These are phyloP conservation scores for Apodemus agrarius DNA, from an alignment of 2,797 vertebrate genomes.

Conservation along the genomic window DNA sequence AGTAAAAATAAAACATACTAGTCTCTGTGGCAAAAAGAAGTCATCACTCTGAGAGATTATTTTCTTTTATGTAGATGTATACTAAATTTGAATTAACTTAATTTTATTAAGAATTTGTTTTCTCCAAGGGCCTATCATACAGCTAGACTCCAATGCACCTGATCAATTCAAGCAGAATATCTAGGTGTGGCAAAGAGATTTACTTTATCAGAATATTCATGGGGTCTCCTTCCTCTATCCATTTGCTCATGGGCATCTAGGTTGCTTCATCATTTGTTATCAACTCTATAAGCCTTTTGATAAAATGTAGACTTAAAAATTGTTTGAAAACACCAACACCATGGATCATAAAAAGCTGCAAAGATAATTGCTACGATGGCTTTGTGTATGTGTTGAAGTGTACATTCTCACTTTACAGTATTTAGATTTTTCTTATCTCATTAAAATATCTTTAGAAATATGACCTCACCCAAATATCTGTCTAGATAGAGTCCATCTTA, in stretches of 20 bases:
- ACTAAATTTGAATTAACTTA: background rate
- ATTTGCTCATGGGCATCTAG: background rate
- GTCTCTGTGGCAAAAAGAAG: background rate
- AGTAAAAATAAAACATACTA: constrained; percentile 24
- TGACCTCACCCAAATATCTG: background rate
- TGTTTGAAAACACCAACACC: constrained; percentile 3
- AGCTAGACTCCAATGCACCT: background rate
- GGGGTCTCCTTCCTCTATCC: background rate
- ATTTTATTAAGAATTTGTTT: constrained; percentile 30
- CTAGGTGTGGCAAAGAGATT: background rate
- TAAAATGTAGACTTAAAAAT: background rate
- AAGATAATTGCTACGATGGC: background rate
- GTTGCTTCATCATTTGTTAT: background rate
- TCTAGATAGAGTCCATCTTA: constrained; percentile 1
- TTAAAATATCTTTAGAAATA: constrained; percentile 36
- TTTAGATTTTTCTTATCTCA: background rate
- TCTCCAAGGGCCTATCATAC: background rate
- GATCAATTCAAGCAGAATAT: background rate
- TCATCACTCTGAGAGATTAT: background rate
- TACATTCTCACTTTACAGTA: constrained; percentile 7
- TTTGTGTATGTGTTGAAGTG: background rate
- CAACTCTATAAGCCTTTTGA: background rate
- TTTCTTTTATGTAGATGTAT: background rate
- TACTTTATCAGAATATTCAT: background rate
- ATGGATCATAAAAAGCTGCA: background rate